Conservation (phyloP, 2,113 vertebrate species). For the Limnothrissa miodon region DNA sequence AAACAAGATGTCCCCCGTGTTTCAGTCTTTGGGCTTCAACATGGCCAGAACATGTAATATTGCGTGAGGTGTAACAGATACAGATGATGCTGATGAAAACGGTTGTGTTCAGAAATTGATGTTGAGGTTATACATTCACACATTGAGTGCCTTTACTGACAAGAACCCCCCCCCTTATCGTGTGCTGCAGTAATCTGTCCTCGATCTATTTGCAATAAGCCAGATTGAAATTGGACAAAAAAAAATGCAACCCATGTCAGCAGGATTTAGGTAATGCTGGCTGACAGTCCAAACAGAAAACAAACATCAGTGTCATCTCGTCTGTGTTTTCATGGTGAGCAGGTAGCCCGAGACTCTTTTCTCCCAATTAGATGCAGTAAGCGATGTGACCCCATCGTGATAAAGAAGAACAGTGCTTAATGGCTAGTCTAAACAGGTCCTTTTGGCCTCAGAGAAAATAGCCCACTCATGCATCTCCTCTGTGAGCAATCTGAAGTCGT, state of each 20-base stretch:
- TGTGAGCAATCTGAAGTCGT: background rate
- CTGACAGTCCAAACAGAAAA: background rate
- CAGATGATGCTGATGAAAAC: background rate
- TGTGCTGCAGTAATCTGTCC: background rate
- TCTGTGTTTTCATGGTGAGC: background rate
- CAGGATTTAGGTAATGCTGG: background rate
- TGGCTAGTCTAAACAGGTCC: background rate
- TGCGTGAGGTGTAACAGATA: background rate
- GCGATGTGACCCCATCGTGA: background rate
- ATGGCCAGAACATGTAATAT: background rate
- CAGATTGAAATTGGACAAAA: background rate
- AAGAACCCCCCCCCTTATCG: too few relatives aligned
- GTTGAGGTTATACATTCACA: background rate
- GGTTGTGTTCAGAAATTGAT: background rate
- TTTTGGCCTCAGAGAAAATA: background rate
- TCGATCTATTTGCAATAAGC: background rate
- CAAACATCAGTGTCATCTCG: background rate
- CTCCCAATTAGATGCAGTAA: background rate
- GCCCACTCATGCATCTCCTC: background rate
- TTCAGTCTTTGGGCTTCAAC: background rate
- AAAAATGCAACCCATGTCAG: background rate
- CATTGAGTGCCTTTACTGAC: background rate
- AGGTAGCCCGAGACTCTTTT: background rate
- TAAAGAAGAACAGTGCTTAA: background rate
- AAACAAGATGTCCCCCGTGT: background rate